Evolutionary conservation across 64 coral and sea anemone genomes (phyloP).

Genomic region (Montipora efflorescens): DNA sequence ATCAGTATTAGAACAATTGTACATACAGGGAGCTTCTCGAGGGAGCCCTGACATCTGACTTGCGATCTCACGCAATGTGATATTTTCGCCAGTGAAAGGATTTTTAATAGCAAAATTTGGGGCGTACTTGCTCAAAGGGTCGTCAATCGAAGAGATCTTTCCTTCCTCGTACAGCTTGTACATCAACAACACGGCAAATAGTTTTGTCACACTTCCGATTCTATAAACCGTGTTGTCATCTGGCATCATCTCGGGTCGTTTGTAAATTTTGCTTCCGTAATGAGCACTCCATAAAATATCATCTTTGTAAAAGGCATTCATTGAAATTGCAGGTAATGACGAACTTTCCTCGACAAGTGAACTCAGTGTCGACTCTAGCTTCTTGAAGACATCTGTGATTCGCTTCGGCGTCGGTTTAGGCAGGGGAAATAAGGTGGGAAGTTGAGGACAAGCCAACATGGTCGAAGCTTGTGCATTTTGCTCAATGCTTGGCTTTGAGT

Average conservation of each 20-base stretch:
- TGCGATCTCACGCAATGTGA: conserved; percentile 62
- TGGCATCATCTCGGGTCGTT: conserved; percentile 2
- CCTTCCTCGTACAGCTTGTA: conserved; percentile 72
- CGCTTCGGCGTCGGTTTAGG: conserved; percentile 37
- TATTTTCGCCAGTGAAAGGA: conserved; percentile 55
- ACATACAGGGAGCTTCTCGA: conserved; percentile 62
- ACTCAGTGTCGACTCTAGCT: background rate
- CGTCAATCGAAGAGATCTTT: conserved; percentile 59
- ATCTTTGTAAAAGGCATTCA: conserved; percentile 49
- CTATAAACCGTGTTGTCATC: conserved; percentile 50
- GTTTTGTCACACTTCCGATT: conserved; percentile 70
- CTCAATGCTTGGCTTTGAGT: background rate
- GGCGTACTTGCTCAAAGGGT: conserved; percentile 71
- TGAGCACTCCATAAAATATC: conserved; percentile 60
- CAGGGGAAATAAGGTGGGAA: conserved; percentile 43
- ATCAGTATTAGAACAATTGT: conserved; percentile 3
- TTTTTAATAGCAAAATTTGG: conserved; percentile 64
- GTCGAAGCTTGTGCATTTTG: too few relatives aligned
- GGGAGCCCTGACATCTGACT: conserved; percentile 72
- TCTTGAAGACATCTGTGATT: conserved; percentile 22
- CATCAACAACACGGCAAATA: conserved; percentile 60
- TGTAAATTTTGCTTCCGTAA: conserved; percentile 50
- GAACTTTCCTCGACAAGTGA: background rate
- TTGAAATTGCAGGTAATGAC: conserved; percentile 61
- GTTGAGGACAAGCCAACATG: conserved; percentile 10